Evolutionary conservation across 2,797 vertebrate species (phyloP).

Genomic region (Falco columbarius): DNA sequence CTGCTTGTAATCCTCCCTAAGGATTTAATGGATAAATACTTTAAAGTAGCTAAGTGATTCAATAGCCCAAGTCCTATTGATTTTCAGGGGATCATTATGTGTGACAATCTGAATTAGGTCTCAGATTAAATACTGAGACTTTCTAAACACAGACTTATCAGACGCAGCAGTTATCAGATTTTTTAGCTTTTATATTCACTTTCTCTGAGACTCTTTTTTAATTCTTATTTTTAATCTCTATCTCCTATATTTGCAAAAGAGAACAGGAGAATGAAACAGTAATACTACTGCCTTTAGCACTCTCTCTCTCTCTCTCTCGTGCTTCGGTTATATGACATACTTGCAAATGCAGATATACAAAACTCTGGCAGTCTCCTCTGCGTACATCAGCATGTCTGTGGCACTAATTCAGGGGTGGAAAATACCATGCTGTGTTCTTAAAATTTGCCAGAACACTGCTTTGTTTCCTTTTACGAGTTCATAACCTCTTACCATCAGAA

Average conservation of each 20-base stretch:
- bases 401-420: background rate
- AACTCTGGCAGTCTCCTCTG: background rate
- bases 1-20: slow-evolving; percentile 32
- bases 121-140: slow-evolving; percentile 13
- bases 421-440: background rate
- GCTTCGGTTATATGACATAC: background rate
- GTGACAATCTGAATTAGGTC: background rate
- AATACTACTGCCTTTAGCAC: background rate
- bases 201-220: background rate
- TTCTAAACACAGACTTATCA: background rate
- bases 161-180: background rate
- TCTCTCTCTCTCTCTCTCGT: background rate
- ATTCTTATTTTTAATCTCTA: background rate
- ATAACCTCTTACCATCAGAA: background rate
- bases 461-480: background rate
- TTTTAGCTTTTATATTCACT: background rate
- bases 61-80: slow-evolving; percentile 23
- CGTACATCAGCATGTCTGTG: background rate
- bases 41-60: slow-evolving; percentile 40
- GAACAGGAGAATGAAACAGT: background rate
- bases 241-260: background rate
- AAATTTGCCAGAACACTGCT: background rate
- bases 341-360: background rate
- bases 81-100: slow-evolving; percentile 46
- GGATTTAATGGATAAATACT: slow-evolving; percentile 42